Base-by-base conservation (phyloP, 2,888 invertebrate species). In the Odontocerum albicorne region DNA sequence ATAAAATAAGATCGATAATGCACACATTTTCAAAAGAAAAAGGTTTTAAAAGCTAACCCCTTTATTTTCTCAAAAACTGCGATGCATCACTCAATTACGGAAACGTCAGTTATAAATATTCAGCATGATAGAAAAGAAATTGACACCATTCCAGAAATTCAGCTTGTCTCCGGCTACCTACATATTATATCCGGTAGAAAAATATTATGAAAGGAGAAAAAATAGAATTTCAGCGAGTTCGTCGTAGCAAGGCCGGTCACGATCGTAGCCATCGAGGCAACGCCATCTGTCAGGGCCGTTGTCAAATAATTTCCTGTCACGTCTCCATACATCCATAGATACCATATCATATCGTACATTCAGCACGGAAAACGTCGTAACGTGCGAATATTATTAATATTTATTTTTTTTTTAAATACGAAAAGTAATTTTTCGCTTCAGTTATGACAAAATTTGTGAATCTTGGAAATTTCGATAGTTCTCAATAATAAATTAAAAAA, bases 261-360 rank as follows among this genome's bases (percentile, higher is more conserved):
- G 57, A 57, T 45, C 54, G 35, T 10, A 33, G 35, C 35, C 10
- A 44, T 22, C 33, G 15, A n/a, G 42, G 40, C 53, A 44, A 45
- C 43, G 39, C 58, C 58, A 55, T 58, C 54, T 58, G 58, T 58
- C 58, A 58, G 50, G 36, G 17, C 35, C 50, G 49, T 58, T 58
- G 59, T 59, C 59, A 55, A 59, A 59, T 59, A 59, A 52, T 59
- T 59, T 55, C 59, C 55, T 49, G 59, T 47, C 59, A 59, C 59
- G 58, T 55, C 20, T 42, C 15, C 31, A 38, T 33, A 40, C 35
- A 57, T 49, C 53, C 36, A 53, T 49, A 45, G 44, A 27, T 33
- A 39, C 35, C 31, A 15, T 44, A 47, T 47, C 36, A 47, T 36
- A 38, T 16, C 12, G 7, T 12, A n/a, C n/a, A n/a, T n/a, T 27